A percentile compares a stretch with the other conserved stretches of the same genome.
Conservation (phyloP, 2,113 vertebrate species). For the Suricata suricatta region DNA sequence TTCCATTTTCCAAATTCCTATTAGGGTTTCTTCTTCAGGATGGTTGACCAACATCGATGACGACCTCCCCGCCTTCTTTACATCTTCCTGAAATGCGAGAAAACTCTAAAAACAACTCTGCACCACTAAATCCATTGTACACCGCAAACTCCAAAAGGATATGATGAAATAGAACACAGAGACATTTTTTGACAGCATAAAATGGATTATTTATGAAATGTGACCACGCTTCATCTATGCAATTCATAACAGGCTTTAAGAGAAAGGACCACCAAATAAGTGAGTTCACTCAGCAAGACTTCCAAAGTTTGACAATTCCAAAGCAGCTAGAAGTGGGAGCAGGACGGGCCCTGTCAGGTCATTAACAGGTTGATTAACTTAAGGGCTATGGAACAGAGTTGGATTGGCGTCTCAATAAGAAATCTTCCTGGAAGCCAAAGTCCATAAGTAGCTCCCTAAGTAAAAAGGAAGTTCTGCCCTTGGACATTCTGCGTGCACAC, state of each 20-base stretch:
- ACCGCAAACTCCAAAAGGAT: neutral
- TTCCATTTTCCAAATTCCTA: constrained; percentile 23
- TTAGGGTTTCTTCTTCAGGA: neutral
- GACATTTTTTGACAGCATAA: neutral
- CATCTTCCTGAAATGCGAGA: neutral
- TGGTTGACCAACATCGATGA: neutral
- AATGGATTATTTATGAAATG: constrained; percentile 4
- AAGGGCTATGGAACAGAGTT: neutral
- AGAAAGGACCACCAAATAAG: neutral
- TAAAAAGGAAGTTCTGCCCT: constrained; percentile 7
- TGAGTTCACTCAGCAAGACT: neutral
- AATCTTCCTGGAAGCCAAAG: neutral
- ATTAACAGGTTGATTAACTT: neutral
- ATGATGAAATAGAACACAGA: neutral
- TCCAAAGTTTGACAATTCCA: neutral
- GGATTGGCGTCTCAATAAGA: neutral
- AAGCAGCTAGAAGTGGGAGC: neutral
- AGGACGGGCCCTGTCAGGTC: neutral
- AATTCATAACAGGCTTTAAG: neutral
- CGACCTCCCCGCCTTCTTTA: neutral
- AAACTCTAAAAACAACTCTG: neutral
- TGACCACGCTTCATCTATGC: neutral
- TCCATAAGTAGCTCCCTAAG: neutral
- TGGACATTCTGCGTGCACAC: neutral
- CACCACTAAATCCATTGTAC: neutral